Evolutionary conservation across 1,140 invertebrate genomes (phyloP).

Genomic region (Lethrus apterus): DNA sequence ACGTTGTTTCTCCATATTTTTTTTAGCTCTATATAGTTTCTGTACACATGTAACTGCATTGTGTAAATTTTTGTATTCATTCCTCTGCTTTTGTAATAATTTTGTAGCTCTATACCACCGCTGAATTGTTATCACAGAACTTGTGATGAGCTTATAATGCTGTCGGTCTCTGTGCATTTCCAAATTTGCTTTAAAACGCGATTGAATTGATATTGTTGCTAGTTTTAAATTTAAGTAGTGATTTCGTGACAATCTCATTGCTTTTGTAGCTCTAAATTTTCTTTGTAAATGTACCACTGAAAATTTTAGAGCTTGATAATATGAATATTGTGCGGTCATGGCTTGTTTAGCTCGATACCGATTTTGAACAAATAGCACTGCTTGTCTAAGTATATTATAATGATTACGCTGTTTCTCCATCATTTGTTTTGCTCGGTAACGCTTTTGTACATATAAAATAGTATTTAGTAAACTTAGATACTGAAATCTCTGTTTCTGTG

Average conservation of each 20-base stretch:
- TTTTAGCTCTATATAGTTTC: conserved; percentile 22
- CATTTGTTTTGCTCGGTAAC: conserved; percentile 12
- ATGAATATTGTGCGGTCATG: background rate
- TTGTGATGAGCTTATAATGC: conserved; percentile 20
- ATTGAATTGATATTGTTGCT: conserved; percentile 16
- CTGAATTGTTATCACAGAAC: conserved; percentile 43
- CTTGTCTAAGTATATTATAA: conserved; percentile 14
- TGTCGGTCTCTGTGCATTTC: conserved; percentile 31
- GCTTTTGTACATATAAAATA: conserved; percentile 27
- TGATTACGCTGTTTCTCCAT: conserved; percentile 21
- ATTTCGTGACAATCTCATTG: conserved; percentile 18
- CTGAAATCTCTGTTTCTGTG: conserved; percentile 24
- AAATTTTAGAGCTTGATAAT: background rate
- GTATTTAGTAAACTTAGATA: conserved; percentile 31
- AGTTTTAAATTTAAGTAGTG: conserved; percentile 25
- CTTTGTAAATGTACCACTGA: conserved; percentile 36
- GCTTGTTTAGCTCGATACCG: conserved; percentile 32
- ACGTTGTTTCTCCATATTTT: conserved; percentile 19
- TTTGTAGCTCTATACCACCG: conserved; percentile 39
- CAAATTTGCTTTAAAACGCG: conserved; percentile 29
- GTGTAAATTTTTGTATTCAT: conserved; percentile 19
- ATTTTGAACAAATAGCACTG: conserved; percentile 37
- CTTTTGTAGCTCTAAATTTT: conserved; percentile 39
- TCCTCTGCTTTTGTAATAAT: conserved; percentile 21
- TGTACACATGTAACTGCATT: conserved; percentile 25